Evolutionary conservation across 2,888 invertebrate species (phyloP).

Genomic region (Parnassius orleans): DNA sequence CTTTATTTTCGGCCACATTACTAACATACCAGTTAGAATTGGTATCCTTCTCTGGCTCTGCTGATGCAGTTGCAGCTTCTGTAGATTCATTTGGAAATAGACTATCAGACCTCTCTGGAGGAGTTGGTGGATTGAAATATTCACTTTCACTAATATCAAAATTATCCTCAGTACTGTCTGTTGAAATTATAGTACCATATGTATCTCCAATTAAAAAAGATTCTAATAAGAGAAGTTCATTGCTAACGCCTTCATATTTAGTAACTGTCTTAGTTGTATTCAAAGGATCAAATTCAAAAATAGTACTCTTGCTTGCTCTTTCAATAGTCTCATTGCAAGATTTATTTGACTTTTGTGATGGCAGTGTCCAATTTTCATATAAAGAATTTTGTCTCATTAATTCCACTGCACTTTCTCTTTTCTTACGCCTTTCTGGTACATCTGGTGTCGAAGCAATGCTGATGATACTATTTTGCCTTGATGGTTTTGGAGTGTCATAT

Average conservation of each 20-base stretch:
- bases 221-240: constrained; percentile 83
- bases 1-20: constrained; percentile 38
- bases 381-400: constrained; percentile 62
- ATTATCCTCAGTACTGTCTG: constrained; percentile 59
- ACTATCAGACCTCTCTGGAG: constrained; percentile 84
- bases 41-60: constrained; percentile 51
- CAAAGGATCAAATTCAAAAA: constrained; percentile 87
- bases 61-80: constrained; percentile 39
- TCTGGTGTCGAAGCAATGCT: constrained; percentile 56
- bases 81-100: constrained; percentile 63
- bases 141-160: constrained; percentile 62
- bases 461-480: constrained; percentile 57
- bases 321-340: constrained; percentile 32
- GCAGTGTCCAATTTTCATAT: constrained; percentile 68
- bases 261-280: constrained; percentile 46
- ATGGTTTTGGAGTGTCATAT: constrained; percentile 65
- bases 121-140: constrained; percentile 81
- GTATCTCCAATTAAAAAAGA: constrained; percentile 85
- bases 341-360: constrained; percentile 34
- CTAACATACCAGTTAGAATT: constrained; percentile 68
- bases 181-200: constrained; percentile 81
- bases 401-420: constrained; percentile 47
- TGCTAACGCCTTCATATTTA: constrained; percentile 75
- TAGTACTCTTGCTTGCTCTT: constrained; percentile 80
- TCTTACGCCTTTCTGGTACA: constrained; percentile 56